Conservation (phyloP, 1,140 invertebrate genomes). For the Delia radicum region DNA sequence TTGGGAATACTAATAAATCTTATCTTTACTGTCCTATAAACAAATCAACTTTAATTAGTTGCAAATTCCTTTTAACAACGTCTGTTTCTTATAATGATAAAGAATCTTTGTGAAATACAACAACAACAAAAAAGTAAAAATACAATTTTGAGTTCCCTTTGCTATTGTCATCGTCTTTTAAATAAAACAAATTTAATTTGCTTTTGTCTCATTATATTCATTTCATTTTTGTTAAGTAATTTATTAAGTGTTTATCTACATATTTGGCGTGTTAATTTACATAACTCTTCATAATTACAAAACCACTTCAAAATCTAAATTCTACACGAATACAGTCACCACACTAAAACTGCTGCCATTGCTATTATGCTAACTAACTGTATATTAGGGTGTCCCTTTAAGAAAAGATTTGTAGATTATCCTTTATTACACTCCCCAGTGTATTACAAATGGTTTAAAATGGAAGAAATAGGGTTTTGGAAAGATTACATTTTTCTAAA, state of each 20-base stretch:
- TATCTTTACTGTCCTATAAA: neutral
- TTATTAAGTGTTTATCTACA: neutral
- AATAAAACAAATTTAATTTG: neutral
- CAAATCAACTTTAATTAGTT: conserved; percentile 1
- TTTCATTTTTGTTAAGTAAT: neutral
- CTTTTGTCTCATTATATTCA: neutral
- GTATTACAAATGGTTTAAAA: too few relatives aligned
- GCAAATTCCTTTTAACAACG: neutral
- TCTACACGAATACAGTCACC: too few relatives aligned
- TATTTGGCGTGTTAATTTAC: neutral
- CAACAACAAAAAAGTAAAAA: too few relatives aligned
- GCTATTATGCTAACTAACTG: neutral
- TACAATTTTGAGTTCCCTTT: too few relatives aligned
- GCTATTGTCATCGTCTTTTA: neutral
- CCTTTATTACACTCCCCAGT: too few relatives aligned
- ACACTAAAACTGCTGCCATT: neutral
- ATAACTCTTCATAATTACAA: neutral
- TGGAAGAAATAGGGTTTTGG: too few relatives aligned
- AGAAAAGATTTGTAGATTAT: too few relatives aligned
- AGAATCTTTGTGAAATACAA: too few relatives aligned
- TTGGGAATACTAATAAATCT: neutral
- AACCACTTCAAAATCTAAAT: neutral
- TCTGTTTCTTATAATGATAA: neutral
- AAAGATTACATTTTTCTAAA: too few relatives aligned
- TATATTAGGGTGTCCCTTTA: too few relatives aligned